Conservation (phyloP, 2,888 invertebrate species). For the Euzetes globulus region DNA sequence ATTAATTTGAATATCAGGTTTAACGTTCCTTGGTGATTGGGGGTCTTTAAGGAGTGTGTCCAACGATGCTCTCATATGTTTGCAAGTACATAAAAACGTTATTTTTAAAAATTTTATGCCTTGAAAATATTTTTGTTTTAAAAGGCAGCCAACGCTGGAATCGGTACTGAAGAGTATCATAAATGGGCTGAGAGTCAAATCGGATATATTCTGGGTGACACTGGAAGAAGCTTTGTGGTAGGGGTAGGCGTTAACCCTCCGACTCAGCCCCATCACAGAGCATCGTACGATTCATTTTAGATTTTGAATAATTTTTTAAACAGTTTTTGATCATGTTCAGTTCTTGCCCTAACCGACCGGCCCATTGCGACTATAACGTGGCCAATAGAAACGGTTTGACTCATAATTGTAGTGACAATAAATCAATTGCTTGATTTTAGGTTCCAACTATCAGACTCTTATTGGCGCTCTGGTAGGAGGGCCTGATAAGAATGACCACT, state of each 20-base stretch:
- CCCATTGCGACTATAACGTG: not conserved
- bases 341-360: not conserved
- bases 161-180: not conserved
- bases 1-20: not conserved
- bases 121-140: not conserved
- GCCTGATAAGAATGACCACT: not conserved
- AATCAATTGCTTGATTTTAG: not conserved
- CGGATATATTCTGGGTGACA: not conserved
- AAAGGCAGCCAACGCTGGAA: not conserved
- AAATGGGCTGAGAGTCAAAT: not conserved
- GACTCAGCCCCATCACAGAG: not conserved
- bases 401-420: not conserved
- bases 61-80: not conserved
- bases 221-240: slow-evolving; percentile 2
- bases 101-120: not conserved
- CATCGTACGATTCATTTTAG: not conserved
- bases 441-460: not conserved
- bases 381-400: too few species aligned
- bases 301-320: not conserved
- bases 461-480: not conserved
- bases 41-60: not conserved
- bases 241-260: not conserved
- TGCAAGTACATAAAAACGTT: not conserved
- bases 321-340: not conserved
- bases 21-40: not conserved